Base-by-base conservation (phyloP, 2,113 vertebrate genomes). In the Montifringilla adamsi region DNA sequence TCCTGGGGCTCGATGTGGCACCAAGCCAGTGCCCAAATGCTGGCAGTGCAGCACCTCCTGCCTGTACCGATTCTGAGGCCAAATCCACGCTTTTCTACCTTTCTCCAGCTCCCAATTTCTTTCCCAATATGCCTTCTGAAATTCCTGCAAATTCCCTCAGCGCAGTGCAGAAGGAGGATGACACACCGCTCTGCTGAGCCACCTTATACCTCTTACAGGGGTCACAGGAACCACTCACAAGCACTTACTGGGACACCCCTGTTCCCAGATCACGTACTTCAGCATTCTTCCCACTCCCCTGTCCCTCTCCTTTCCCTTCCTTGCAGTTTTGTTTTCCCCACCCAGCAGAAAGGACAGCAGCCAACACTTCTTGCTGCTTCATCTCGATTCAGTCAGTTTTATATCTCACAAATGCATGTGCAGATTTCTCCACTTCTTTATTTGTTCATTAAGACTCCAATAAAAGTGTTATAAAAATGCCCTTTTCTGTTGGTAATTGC, bases 401-500 rank as follows among this genome's bases (percentile, higher is more conserved):
- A 83, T 85, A 72, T 26, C 93, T 87, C 70, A 1, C 84, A 79
- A 96, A 64, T 53, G 84, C 95, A 77, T 53, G 77, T 8, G 89
- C 97, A 94, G 97, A 96, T 95, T 96, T 90, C 96, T 93, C 95
- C 22, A 84, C 95, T 97, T 67, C 96, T 98, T 98, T 96, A 97
- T 97, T 97, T 98, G 95, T 97, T 98, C 97, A 97, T 98, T 97
- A 97, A 98, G 92, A 79, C 89, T 90, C 94, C 96, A 96, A 97
- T 97, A 98, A 98, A 97, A 97, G 49, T 5, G 74, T 95, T 96
- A 93, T 94, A 94, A 97, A 98, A 98, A 95, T 22, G 96, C 94
- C 94, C 84, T 79, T 96, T 98, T 97, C 81, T 80, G 87, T 95
- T 68, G 95, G 96, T 97, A 97, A 97, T 90, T 94, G 97, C 95